Evolutionary conservation across 1,140 invertebrate genomes (phyloP).

Genomic region (Oncopodura yosiiana): DNA sequence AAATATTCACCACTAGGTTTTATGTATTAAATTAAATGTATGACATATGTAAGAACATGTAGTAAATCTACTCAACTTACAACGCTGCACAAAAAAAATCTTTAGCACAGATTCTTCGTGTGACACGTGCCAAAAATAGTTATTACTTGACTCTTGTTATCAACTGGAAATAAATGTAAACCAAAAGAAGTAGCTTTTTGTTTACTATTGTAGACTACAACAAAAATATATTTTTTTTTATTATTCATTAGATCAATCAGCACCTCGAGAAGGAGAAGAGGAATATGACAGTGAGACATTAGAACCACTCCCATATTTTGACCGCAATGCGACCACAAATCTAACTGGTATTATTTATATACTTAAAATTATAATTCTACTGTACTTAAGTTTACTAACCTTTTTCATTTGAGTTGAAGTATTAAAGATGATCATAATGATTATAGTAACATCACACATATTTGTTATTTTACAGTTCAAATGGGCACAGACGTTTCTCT

Average conservation of each 20-base stretch:
- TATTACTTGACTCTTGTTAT: not conserved
- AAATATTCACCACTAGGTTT: not conserved
- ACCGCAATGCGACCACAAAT: conserved; percentile 29
- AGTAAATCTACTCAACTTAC: not conserved
- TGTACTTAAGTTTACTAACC: no score
- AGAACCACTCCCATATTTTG: conserved; percentile 27
- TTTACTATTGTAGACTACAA: not conserved
- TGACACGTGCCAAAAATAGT: not conserved
- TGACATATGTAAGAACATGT: not conserved
- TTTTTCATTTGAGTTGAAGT: no score
- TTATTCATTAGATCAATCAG: not conserved
- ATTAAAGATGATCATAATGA: no score
- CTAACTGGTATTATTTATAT: no score
- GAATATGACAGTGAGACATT: conserved; percentile 26
- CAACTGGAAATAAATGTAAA: no score
- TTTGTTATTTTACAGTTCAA: conserved; percentile 31
- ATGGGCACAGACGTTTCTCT: conserved; percentile 32
- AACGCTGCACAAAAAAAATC: not conserved
- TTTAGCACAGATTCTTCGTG: not conserved
- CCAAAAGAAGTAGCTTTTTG: no score
- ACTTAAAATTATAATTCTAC: no score
- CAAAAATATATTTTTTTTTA: not conserved
- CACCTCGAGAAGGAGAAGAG: conserved; percentile 4
- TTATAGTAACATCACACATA: no score
- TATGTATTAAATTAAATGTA: not conserved